Base-by-base conservation (phyloP, 2,888 invertebrate genomes). In the Lacanobia oleracea region DNA sequence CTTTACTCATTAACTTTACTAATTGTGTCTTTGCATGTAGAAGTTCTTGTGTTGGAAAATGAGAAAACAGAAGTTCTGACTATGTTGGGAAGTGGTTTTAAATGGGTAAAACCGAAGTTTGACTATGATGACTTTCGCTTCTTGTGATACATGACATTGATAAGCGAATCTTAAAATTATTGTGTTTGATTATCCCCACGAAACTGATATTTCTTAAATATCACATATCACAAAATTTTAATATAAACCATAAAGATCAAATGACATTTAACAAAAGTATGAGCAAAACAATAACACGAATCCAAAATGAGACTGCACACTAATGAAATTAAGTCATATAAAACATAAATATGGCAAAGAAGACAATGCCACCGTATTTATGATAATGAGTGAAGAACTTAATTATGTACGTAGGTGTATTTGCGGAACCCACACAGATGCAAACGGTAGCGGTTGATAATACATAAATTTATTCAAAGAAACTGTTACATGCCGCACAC, bases 391-490 rank as follows among this genome's bases (percentile, higher is more conserved):
- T 86, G 82, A 77, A 85, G 85, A 85, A 81, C 81, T 87, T 90
- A 92, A 93, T 92, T 92, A 87, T 83, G 82, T 85, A 88, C 82
- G 86, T 86, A 86, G 84, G 88, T 86, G 88, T 90, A 89, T 91
- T 91, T 89, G 89, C 91, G 89, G 91, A 92, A 93, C 94, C 93
- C 93, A 95, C 94, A 94, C 94, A 87, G 88, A 91, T 86, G 87
- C 88, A 91, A 92, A 94, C 95, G 88, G 95, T 95, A 95, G 95
- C 95, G 86, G 88, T 89, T 91, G 88, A 89, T 88, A 89, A 91
- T 91, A 91, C 91, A 94, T 94, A 94, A 94, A 94, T 94, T 94
- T 92, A 93, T 91, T 89, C 90, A 90, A 90, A 90, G 89, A 92
- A 93, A 94, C 88, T 89, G 91, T 90, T 91, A 92, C 92, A 91